Base-by-base conservation (phyloP, 2,113 vertebrate genomes). In the Prionailurus bengalensis region DNA sequence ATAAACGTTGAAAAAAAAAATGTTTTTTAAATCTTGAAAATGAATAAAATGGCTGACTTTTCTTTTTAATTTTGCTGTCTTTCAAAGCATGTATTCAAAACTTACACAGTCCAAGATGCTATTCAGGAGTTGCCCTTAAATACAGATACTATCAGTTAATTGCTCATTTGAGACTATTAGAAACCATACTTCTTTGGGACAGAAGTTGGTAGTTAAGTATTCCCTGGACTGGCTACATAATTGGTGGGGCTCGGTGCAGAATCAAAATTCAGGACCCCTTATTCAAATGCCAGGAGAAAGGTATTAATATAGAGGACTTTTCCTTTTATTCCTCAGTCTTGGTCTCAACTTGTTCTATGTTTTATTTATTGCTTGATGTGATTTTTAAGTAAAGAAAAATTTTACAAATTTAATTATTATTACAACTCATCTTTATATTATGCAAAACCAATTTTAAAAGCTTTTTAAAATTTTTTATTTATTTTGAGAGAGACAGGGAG, bases 341-440 rank as follows among this genome's bases (percentile, higher is more conserved):
- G 70, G 7, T 82, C 16, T 89, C 55, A 45, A 11, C 9, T 70
- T 93, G 25, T 84, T 61, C 14, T 92, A 5, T 71, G n/a, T 63
- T 48, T 92, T 83, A 27, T 68, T 94, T 95, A 63, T n/a, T 36
- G 79, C 33, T 68, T 95, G 85, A 39, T 94, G 23, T 84, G 91
- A 14, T 80, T 93, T 78, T 87, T 95, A 96, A 94, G 31, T 90
- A 89, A 90, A 92, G 51, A 81, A 85, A 92, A 80, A 74, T 19
- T 29, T 51, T 65, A 1, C 4, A 63, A 71, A 45, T 70, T 74
- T 58, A 93, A 80, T 91, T 97, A 63, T 71, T 91, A 58, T 93
- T 91, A 88, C 5, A 7, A 15, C 29, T 93, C 66, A 88, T 61
- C 33, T 93, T 48, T 85, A 25, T 73, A 36, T 78, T 61, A 19